Evolutionary conservation across 2,888 invertebrate genomes (phyloP), one percentile per base, ranked within the genome.

Genomic region (Exocentrus adspersus): DNA sequence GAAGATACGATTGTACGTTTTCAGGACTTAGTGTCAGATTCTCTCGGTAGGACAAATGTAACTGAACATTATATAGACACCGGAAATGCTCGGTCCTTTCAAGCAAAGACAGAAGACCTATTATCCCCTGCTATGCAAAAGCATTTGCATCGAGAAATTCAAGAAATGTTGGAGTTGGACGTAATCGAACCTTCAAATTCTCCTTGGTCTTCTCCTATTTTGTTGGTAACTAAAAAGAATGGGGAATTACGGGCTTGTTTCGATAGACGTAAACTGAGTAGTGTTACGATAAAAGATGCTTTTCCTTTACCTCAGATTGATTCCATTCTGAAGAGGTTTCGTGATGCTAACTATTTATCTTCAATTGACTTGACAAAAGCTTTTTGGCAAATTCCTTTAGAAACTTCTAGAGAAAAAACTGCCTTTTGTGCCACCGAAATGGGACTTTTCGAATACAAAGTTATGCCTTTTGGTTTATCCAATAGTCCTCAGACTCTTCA

Each of bases 201-300:
- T 9, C 65, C 67, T 0, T 76, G 75, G 75, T 67, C 70, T 1
- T 69, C 72, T 1, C 73, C 75, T 1, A 69, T 75, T 0, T 64
- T 74, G 5, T 63, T 78, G 0, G 69, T 77, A 42, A 67, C 74
- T 0, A 67, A 63, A n/a, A 69, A 74, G n/a, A 70, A 77, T 58
- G 72, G 68, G 0, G 65, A 59, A 1, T 74, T 70, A 24, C 58
- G 77, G 1, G 77, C 79, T 10, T 76, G 77, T 43, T 71, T 79
- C 0, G 78, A 79, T 50, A 77, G 70, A 48, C 46, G 78, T 2
- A 71, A 73, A 41, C 50, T 80, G 0, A 81, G 79, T 60, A 32
- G 48, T 2, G 76, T 78, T 0, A 77, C 78, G 0, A 64, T 71
- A 45, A 69, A 69, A 12, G 75, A 78, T 60, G 77, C 77, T 0